Evolutionary conservation across 1,140 invertebrate species (phyloP).

Genomic region (Semibalanus balanoides): DNA sequence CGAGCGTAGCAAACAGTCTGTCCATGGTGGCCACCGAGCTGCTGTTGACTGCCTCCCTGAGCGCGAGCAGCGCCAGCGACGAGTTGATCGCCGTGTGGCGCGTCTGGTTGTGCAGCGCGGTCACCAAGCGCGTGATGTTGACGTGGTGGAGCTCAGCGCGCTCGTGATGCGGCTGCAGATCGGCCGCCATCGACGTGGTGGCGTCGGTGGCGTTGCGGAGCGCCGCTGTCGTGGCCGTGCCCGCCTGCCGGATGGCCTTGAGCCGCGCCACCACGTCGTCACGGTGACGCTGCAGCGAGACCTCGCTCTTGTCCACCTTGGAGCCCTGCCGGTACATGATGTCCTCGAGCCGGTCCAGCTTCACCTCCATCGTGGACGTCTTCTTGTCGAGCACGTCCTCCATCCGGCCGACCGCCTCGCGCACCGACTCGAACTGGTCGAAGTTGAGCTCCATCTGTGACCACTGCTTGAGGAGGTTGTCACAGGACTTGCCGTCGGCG

Average conservation of each 20-base stretch:
- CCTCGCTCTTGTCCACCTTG: neutral
- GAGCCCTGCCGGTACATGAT: neutral
- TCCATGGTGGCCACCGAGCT: neutral
- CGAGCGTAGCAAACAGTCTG: neutral
- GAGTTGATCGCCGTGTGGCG: neutral
- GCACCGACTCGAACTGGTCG: conserved; percentile 6
- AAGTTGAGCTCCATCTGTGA: conserved; percentile 6
- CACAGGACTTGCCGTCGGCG: neutral
- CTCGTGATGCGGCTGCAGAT: neutral
- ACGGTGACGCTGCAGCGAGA: neutral
- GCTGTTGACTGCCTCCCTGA: neutral
- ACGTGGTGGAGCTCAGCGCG: neutral
- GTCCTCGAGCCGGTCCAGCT: neutral
- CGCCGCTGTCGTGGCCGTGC: neutral
- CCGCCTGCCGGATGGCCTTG: neutral
- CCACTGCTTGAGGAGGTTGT: conserved; percentile 6
- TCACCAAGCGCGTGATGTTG: neutral
- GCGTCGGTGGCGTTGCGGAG: neutral
- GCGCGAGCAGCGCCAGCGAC: neutral
- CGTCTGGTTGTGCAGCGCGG: neutral
- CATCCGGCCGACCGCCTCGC: conserved; percentile 12
- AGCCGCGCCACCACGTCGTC: neutral
- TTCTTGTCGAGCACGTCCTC: conserved; percentile 6
- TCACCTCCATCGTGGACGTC: conserved; percentile 6
- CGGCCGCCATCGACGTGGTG: neutral